Conservation (phyloP, 2,797 vertebrate genomes). For the Tamandua tetradactyla region DNA sequence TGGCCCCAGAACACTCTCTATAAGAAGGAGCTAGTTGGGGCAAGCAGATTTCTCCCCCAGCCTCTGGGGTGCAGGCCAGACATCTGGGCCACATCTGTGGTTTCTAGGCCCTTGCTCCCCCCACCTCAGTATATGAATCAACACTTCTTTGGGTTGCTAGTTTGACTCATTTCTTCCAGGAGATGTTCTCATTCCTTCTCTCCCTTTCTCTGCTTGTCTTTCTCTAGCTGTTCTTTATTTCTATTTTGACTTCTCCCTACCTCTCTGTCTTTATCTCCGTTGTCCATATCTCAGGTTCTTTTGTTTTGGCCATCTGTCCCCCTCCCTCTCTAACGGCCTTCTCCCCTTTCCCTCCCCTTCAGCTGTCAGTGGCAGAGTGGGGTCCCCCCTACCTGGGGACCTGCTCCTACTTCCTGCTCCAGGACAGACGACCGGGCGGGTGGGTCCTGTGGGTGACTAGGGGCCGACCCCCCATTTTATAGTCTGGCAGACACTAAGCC, state of each 20-base stretch:
- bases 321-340: neutral
- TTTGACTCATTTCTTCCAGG: neutral
- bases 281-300: neutral
- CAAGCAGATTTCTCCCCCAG: accelerated
- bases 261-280: neutral
- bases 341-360: no score
- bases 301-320: neutral
- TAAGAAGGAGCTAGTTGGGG: neutral
- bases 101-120: neutral
- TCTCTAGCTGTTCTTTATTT: neutral
- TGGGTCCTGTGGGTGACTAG: conserved; percentile 86
- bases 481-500: conserved; percentile 92
- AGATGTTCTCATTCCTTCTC: accelerated
- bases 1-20: neutral
- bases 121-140: neutral
- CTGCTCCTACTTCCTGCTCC: conserved; percentile 88
- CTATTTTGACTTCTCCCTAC: neutral
- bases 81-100: conserved; percentile 54
- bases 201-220: accelerated
- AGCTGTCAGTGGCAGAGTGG: neutral
- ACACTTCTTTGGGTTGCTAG: neutral
- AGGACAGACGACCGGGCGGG: conserved; percentile 81
- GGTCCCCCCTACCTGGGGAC: conserved; percentile 92
- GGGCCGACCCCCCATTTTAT: conserved; percentile 89
- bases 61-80: neutral